Conservation (phyloP, 1,140 invertebrate genomes). For the Zaprionus inermis region DNA sequence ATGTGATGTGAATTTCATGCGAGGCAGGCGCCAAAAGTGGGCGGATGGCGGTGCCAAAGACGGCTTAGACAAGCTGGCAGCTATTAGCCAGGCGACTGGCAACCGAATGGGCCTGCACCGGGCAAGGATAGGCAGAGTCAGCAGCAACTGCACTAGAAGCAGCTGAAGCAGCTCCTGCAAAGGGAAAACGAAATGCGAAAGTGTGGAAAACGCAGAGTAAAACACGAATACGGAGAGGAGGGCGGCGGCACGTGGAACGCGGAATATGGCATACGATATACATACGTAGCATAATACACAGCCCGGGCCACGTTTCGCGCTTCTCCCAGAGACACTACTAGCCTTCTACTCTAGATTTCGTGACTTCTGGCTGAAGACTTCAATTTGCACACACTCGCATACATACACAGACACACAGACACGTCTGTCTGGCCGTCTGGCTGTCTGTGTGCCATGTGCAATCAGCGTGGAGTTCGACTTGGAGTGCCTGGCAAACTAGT, state of each 20-base stretch:
- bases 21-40: constrained; percentile 6
- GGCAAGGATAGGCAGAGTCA: constrained; percentile 19
- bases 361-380: constrained; percentile 77
- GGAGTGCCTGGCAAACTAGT: constrained; percentile 45
- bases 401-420: constrained; percentile 26
- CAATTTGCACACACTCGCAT: constrained; percentile 61
- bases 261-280: constrained; percentile 8
- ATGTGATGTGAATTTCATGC: constrained; percentile 48
- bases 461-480: constrained; percentile 73
- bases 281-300: too few species aligned
- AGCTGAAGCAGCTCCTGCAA: constrained; percentile 13
- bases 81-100: constrained; percentile 66
- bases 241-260: neutral
- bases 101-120: constrained; percentile 4
- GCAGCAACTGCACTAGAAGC: constrained; percentile 36
- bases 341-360: constrained; percentile 82
- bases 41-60: constrained; percentile 21
- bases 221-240: constrained; percentile 21
- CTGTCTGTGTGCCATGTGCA: constrained; percentile 64
- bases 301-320: constrained; percentile 56
- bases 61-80: constrained; percentile 69
- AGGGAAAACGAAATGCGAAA: constrained; percentile 70
- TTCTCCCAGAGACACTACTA: constrained; percentile 61
- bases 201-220: constrained; percentile 60
- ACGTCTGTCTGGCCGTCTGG: constrained; percentile 26